Evolutionary conservation across 2,797 vertebrate genomes (phyloP), one percentile per base, ranked within the genome.

Genomic region (Zalophus californianus): DNA sequence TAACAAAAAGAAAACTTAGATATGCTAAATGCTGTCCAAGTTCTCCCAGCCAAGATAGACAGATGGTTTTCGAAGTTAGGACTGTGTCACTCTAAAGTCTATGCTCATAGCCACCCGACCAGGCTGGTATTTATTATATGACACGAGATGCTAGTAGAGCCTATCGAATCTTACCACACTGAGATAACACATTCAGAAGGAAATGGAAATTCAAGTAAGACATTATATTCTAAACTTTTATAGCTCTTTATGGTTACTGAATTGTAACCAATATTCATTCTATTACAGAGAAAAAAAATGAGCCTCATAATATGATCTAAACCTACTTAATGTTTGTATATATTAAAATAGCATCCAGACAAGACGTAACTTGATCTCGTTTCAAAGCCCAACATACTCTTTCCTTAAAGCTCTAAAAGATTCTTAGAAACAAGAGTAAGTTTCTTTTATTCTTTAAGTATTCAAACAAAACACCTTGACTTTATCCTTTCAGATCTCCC

Each of bases 391-490:
- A 94, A 50, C 48, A 86, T 38, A 9, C 68, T 92, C 66, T 80
- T 87, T 87, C 21, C 68, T 75, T 90, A 91, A 96, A 97, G 88
- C 82, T 96, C 79, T 92, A 86, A 95, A 85, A 68, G 88, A 82
- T 38, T 72, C 72, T 95, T 97, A 95, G 56, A 97, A 98, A 92
- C 52, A 94, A 95, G 75, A 89, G 15, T 83, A 80, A 54, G 15
- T 60, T 90, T 83, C 64, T 88, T 85, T 66, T 94, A 75, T 83
- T 68, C 58, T 90, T 92, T 90, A 93, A 94, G 77, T 68, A 92
- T 95, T 93, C 95, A 97, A 94, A 83, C 80, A 84, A 96, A 97
- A 97, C 94, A 97, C 94, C 94, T 97, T 97, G 96, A 97, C 94
- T 98, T 96, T 91, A 97, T 96, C 94, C 96, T 98, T 91, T 97